Evolutionary conservation across 2,797 vertebrate genomes (phyloP), one percentile per base, ranked within the genome.

Genomic region (Zenarchopterus dispar): DNA sequence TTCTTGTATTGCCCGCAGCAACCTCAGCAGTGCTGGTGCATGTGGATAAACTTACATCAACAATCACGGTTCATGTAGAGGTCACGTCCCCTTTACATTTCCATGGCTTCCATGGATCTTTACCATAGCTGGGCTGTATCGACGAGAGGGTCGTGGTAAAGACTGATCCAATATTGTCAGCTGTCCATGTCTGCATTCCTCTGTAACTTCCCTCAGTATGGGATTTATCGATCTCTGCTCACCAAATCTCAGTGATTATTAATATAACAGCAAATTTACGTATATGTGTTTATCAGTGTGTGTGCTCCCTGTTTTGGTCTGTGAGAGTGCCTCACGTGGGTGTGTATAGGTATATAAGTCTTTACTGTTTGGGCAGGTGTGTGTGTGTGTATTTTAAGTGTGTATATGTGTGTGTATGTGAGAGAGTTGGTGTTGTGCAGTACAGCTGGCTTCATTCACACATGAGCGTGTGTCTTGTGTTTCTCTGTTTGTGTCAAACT

Each of bases 21-120:
- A 92, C 90, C 89, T 91, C 92, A 92, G 91, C 90, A 89, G 84
- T 92, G 82, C 81, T 80, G 88, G 89, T 92, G 93, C 93, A 94
- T 94, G 93, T 89, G 91, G 82, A 86, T 85, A 91, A 85, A 94
- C 91, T 91, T 93, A 93, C 93, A 94, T 93, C 88, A 92, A 93
- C 92, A 84, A 84, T 80, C 80, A 82, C 78, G 71, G 93, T 94
- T 93, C 94, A 94, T 94, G 92, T 93, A 93, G 89, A 93, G 93
- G 90, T 92, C 80, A 85, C 75, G 49, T 77, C 67, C 70, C 79
- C 76, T 85, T 86, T 86, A 88, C 88, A 90, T 92, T 73, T 80
- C 88, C 87, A 87, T 89, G 86, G 82, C 88, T 88, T 80, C 85
- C 87, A 85, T 90, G 91, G 91, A 89, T 93, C 93, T 94, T 93